These are phyloP conservation scores for Eristalinus sepulchralis DNA, from an alignment of 2,888 invertebrate genomes.

Conservation along the genomic window DNA sequence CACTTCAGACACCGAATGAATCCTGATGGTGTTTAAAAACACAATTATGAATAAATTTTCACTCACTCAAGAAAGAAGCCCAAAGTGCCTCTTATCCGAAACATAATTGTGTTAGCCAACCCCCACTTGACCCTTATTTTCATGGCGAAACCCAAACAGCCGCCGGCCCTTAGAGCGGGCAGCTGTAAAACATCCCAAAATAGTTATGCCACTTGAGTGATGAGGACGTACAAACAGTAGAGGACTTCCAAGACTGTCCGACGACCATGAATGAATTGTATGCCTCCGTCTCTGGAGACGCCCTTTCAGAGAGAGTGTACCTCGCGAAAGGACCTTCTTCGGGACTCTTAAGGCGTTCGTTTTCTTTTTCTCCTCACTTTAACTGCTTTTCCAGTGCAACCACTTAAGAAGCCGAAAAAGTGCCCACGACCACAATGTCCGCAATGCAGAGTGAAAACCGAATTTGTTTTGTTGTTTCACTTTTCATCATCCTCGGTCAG, in stretches of 20 bases:
- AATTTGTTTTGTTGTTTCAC: conserved; percentile 54
- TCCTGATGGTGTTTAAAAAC: background rate
- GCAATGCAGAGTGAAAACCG: conserved; percentile 63
- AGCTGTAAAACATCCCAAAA: background rate
- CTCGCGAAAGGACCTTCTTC: conserved; percentile 4
- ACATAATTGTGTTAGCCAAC: background rate
- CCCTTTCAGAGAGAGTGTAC: background rate
- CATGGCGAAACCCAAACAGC: background rate
- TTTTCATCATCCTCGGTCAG: conserved; percentile 7
- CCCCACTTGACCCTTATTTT: background rate
- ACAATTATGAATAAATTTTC: background rate
- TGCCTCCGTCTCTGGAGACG: background rate
- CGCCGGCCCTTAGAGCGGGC: background rate
- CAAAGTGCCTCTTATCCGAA: background rate
- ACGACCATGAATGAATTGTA: background rate
- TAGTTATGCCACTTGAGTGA: background rate
- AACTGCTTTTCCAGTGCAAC: conserved; percentile 55
- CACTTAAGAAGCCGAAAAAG: conserved; percentile 39
- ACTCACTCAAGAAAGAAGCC: background rate
- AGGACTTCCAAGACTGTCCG: background rate
- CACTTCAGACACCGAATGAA: no score
- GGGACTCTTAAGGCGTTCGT: background rate
- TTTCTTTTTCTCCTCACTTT: conserved; percentile 24
- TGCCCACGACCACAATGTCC: conserved; percentile 35
- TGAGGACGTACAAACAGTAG: background rate